These are phyloP conservation scores for Scomberomorus guttatus DNA, from an alignment of 2,797 vertebrate species.

Conservation along the genomic window DNA sequence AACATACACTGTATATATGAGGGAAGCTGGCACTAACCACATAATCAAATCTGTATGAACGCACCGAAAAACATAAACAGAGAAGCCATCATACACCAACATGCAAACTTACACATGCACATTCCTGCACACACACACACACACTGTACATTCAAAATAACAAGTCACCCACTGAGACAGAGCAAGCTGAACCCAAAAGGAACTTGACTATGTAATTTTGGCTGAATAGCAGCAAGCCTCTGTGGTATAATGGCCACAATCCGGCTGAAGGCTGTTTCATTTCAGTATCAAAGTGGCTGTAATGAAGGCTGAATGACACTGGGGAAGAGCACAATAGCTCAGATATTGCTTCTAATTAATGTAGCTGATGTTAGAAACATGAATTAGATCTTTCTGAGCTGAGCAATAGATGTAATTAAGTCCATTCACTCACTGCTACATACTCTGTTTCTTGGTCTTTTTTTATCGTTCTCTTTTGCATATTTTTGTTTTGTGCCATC, in stretches of 20 bases:
- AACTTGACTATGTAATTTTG: constrained; percentile 68
- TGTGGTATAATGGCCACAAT: constrained; percentile 74
- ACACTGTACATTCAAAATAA: constrained; percentile 36
- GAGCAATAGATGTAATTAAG: constrained; percentile 72
- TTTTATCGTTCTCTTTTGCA: constrained; percentile 23
- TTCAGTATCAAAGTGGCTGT: constrained; percentile 83
- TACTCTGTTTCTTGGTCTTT: constrained; percentile 30
- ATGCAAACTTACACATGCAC: constrained; percentile 24
- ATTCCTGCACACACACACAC: constrained; percentile 30
- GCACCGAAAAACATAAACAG: constrained; percentile 37
- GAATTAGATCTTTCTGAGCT: constrained; percentile 74
- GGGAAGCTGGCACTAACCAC: neutral
- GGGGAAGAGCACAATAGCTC: constrained; percentile 76
- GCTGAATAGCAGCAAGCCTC: constrained; percentile 68
- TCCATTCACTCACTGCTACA: constrained; percentile 55
- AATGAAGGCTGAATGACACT: constrained; percentile 82
- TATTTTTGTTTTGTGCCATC: constrained; percentile 44
- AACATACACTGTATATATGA: neutral
- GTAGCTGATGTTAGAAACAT: constrained; percentile 73
- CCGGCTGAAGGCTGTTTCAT: constrained; percentile 78
- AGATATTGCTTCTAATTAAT: constrained; percentile 82
- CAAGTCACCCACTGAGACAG: constrained; percentile 49
- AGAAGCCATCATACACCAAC: constrained; percentile 8
- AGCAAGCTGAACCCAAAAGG: constrained; percentile 58
- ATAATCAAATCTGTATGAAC: constrained; percentile 47